Evolutionary conservation across 2,113 vertebrate genomes (phyloP).

Genomic region (Reinhardtius hippoglossoides): DNA sequence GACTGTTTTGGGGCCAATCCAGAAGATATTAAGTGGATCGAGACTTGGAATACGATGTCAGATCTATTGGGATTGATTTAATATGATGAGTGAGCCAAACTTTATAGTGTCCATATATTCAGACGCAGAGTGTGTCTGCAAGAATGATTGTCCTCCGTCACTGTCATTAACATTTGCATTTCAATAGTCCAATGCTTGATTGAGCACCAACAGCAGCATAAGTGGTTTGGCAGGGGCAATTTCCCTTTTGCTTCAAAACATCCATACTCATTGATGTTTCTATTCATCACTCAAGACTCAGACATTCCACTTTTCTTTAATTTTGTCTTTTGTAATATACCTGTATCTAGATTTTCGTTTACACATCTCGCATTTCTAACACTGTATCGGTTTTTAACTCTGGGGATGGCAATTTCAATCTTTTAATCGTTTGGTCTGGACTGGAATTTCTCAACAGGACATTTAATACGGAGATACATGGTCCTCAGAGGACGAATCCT

Average conservation of each 20-base stretch:
- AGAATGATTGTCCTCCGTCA: constrained; percentile 57
- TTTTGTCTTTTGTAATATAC: background rate
- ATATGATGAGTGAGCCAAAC: constrained; percentile 39
- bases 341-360: background rate
- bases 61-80: constrained; percentile 26
- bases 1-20: background rate
- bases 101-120: constrained; percentile 42
- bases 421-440: too few species aligned
- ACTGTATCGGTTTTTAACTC: background rate
- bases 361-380: background rate
- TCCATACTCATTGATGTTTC: constrained; percentile 58
- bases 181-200: constrained; percentile 64
- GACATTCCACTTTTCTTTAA: constrained; percentile 14
- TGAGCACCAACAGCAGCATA: constrained; percentile 65
- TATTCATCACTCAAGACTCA: constrained; percentile 45
- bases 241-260: constrained; percentile 69
- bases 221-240: constrained; percentile 64
- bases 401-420: background rate
- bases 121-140: constrained; percentile 31
- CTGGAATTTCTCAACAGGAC: background rate
- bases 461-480: background rate
- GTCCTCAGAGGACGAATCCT: background rate
- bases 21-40: constrained; percentile 10
- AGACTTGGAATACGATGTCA: constrained; percentile 21
- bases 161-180: constrained; percentile 76